Base-by-base conservation (phyloP, 2,888 invertebrate genomes). In the Leptinotarsa haldemani region DNA sequence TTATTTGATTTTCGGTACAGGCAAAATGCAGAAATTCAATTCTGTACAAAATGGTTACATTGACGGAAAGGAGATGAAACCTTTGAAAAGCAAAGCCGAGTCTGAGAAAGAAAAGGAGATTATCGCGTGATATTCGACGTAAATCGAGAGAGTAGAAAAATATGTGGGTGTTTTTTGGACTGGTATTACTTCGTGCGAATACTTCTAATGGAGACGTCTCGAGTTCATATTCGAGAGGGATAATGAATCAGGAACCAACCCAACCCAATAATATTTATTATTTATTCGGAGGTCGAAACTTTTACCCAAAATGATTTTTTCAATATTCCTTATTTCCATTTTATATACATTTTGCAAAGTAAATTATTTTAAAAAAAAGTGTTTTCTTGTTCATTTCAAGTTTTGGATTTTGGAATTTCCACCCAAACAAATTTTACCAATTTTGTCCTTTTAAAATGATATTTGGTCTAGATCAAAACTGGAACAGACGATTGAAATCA, bases 1-100 rank as follows among this genome's bases (percentile, higher is more conserved):
- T 52, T 95, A 92, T 87, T 87, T 91, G 15, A 70, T 89, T 48
- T 90, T 94, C 80, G 94, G 94, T 1, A 90, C 91, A 0, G 94
- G 94, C 0, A 91, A 93, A 61, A 86, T 93, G 46, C 94, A 90
- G 80, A 83, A 88, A 47, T 90, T 90, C 90, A 90, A 90, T 79
- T 84, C 84, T n/a, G 82, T 80, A 0, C 78, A 81, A 40, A 73
- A 79, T 18, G 73, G 77, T 3, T 77, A 70, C 7, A 74, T 75
- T 46, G 79, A 82, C 40, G 83, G 78, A 15, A 84, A 84, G 65
- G 87, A 87, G 74, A 78, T 87, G 84, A 85, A 87, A 78, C 87
- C 87, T 46, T 78, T 87, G 58, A 85, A 85, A 69, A 79, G 70
- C 58, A 73, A 78, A 61, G 69, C 76, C 7, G 83, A 83, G 50